Conservation (phyloP, 1,140 invertebrate genomes). For the Zaprionus capensis region DNA sequence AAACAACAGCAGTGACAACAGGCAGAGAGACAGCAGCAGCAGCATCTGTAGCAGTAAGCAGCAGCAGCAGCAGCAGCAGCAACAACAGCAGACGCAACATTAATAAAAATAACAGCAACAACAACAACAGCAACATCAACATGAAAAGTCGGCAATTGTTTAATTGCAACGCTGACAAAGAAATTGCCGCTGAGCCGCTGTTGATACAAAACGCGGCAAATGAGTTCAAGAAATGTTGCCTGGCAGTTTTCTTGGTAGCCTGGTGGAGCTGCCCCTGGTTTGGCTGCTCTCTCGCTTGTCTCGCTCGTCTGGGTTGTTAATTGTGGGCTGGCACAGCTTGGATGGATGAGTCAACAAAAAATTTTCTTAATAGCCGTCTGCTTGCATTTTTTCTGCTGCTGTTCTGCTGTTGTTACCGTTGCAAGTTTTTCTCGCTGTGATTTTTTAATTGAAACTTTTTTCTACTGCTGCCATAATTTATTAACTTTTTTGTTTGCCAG, state of each 20-base stretch:
- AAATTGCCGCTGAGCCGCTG: slow-evolving; percentile 63
- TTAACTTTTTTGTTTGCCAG: slow-evolving; percentile 66
- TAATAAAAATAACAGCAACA: slow-evolving; percentile 35
- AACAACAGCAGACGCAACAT: slow-evolving; percentile 20
- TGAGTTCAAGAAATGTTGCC: slow-evolving; percentile 72
- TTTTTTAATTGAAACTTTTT: slow-evolving; percentile 81
- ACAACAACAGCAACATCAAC: slow-evolving; percentile 31
- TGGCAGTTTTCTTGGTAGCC: slow-evolving; percentile 64
- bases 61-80: slow-evolving; percentile 18
- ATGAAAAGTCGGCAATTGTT: slow-evolving; percentile 66
- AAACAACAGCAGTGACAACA: slow-evolving; percentile 47
- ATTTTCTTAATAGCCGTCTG: slow-evolving; percentile 76
- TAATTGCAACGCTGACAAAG: slow-evolving; percentile 78
- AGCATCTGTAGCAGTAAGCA: slow-evolving; percentile 30
- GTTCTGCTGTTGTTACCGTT: slow-evolving; percentile 65
- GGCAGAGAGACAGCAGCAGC: slow-evolving; percentile 30
- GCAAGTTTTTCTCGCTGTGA: slow-evolving; percentile 60
- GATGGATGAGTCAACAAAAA: slow-evolving; percentile 79
- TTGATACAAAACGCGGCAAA: slow-evolving; percentile 71
- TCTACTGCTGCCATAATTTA: slow-evolving; percentile 74
- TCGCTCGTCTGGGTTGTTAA: slow-evolving; percentile 59
- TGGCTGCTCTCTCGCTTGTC: slow-evolving; percentile 7
- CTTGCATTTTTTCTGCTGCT: slow-evolving; percentile 34
- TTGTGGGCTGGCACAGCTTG: slow-evolving; percentile 59
- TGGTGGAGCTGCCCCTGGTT: slow-evolving; percentile 4